Base-by-base conservation (phyloP, 2,888 invertebrate genomes). In the Acronicta aceris region DNA sequence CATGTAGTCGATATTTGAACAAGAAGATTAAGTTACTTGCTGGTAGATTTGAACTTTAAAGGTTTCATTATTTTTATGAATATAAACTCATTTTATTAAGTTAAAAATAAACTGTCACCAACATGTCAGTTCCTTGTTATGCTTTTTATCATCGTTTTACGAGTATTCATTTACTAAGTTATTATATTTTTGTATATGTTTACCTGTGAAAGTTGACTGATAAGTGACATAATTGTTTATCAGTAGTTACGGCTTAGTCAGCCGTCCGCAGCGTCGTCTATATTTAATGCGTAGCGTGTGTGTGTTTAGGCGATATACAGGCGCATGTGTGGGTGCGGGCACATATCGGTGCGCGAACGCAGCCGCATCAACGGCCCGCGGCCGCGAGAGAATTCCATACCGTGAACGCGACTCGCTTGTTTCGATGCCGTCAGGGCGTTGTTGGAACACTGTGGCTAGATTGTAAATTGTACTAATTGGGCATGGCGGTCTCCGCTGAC, bases 381-480 rank as follows among this genome's bases (percentile, higher is more conserved):
- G 78, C 81, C 84, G 85, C 88, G 87, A 88, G 89, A 88, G 89
- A 90, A 92, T 90, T 90, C 85, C 84, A 88, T 88, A 90, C 84
- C 89, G 92, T 91, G 93, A 93, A 91, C 92, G 91, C 91, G 87
- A 84, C 90, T 88, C 80, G 87, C 84, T 89, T 88, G 90, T 89
- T 91, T 88, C 89, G 86, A 91, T 90, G 88, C 90, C 89, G 92
- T 90, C 91, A 91, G 91, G 90, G 89, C 90, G 90, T 86, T 86
- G 85, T 90, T 88, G 87, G 87, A 88, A 89, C 86, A 86, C 86
- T 89, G 89, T 89, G 89, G 81, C 79, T 78, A 84, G 84, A 85
- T 91, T 91, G 89, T 93, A 91, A 93, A 94, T 93, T 93, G 89
- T 91, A 88, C 92, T 94, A 94, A 93, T 94, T 93, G 90, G 89